These are phyloP conservation scores for Bucco capensis DNA, from an alignment of 2,113 vertebrate genomes.

Conservation along the genomic window DNA sequence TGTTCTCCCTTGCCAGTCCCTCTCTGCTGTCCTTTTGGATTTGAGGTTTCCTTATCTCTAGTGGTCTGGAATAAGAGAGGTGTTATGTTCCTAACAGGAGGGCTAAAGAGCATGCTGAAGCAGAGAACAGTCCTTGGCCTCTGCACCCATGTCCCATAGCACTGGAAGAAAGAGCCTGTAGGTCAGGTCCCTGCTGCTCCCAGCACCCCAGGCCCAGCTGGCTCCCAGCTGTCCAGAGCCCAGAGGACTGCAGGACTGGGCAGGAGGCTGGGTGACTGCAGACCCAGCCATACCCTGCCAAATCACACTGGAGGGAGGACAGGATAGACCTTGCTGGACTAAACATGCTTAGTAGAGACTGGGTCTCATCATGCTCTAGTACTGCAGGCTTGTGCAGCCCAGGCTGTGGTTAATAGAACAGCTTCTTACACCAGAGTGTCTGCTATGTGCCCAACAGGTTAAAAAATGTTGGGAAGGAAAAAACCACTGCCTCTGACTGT, in stretches of 20 bases:
- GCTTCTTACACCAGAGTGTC: neutral
- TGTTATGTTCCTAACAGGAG: neutral
- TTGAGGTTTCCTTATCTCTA: neutral
- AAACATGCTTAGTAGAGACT: neutral
- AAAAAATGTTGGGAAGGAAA: neutral
- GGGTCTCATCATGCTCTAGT: accelerated
- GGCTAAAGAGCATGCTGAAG: neutral
- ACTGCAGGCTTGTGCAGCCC: neutral
- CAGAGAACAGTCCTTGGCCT: neutral
- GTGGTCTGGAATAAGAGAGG: neutral
- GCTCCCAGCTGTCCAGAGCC: neutral
- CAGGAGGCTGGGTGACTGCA: neutral
- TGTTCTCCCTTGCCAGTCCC: neutral
- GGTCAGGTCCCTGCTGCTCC: neutral
- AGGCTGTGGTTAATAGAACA: too few species aligned
- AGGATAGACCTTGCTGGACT: neutral
- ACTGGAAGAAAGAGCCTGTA: neutral
- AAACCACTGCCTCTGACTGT: neutral
- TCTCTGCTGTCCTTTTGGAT: neutral
- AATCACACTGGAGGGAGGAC: accelerated
- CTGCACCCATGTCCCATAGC: neutral
- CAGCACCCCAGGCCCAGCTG: neutral
- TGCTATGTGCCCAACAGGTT: neutral
- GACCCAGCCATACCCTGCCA: neutral
- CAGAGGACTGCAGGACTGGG: neutral